These are phyloP conservation scores for Pseudomyrmex sp. DNA, from an alignment of 1,140 invertebrate species.

Conservation along the genomic window DNA sequence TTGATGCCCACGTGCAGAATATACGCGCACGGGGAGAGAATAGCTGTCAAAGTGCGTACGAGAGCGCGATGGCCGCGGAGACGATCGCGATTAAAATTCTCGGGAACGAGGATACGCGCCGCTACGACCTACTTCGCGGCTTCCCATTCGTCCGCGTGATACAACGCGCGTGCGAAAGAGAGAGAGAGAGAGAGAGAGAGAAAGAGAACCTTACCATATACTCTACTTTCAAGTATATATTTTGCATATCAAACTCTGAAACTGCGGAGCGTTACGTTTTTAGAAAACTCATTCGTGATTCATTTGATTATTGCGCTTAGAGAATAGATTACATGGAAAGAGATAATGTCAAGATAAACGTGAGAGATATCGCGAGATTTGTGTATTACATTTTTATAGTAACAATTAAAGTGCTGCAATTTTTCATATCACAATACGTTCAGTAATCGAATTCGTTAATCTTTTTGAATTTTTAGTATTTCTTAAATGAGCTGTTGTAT, in stretches of 20 bases:
- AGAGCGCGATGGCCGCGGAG: conserved; percentile 54
- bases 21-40: conserved; percentile 32
- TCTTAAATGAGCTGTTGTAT: not conserved
- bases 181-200: no score
- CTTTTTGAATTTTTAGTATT: not conserved
- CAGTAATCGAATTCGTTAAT: not conserved
- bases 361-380: conserved; percentile 7
- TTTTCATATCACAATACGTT: not conserved
- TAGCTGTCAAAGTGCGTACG: conserved; percentile 61
- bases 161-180: not conserved
- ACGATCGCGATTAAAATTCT: conserved; percentile 58
- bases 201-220: conserved; percentile 1
- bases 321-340: conserved; percentile 8
- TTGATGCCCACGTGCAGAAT: conserved; percentile 67
- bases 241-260: conserved; percentile 16
- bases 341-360: not conserved
- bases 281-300: no score
- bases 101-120: conserved; percentile 38
- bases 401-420: not conserved
- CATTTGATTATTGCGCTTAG: not conserved
- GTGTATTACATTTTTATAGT: not conserved
- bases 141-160: conserved; percentile 21
- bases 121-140: conserved; percentile 58
- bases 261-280: not conserved
- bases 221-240: conserved; percentile 24